Base-by-base conservation (phyloP, 2,888 invertebrate genomes). In the Calameuta filiformis region DNA sequence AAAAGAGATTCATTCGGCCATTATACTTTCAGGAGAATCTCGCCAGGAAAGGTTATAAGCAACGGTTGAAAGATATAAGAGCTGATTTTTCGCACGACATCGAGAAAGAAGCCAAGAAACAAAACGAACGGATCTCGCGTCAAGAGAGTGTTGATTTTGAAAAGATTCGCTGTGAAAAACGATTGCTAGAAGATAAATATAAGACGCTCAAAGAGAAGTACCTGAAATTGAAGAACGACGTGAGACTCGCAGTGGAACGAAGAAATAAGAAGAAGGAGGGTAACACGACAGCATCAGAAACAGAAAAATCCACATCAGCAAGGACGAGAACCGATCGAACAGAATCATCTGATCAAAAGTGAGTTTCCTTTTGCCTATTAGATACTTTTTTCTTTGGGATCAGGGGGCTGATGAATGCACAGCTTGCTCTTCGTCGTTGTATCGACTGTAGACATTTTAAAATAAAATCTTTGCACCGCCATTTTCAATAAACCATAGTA, bases 181-280 rank as follows among this genome's bases (percentile, higher is more conserved):
- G 95, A n/a, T 89, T 95, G 73, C 88, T 96, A 3, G 95, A 95
- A 83, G 96, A 96, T 84, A 97, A 97, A 89, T 97, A 97, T 89
- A 93, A 94, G 75, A 95, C 95, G 77, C 92, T 97, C 76, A 97
- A 97, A 90, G 96, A 96, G 88, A 97, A 97, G 90, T 97, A 97
- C 86, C 93, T 95, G 34, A 93, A 96, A 23, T 92, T 97, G 78
- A 97, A 97, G 90, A 95, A 95, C 34, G 96, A 97, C 83, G 96
- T 97, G 12, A 95, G 96, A 91, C 92, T 95, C 35, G 95, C 96
- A 0, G 94, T 96, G 78, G 97, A 97, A 87, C 94, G 95, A 37
- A 93, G 96, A 15, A 95, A 95, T 88, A 94, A 94, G 73, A 92
- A 95, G 37, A 87, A 89, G 69, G 90, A 90, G 77, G 90, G 89